Base-by-base conservation (phyloP, 2,113 vertebrate species). In the Ranitomeya imitator region DNA sequence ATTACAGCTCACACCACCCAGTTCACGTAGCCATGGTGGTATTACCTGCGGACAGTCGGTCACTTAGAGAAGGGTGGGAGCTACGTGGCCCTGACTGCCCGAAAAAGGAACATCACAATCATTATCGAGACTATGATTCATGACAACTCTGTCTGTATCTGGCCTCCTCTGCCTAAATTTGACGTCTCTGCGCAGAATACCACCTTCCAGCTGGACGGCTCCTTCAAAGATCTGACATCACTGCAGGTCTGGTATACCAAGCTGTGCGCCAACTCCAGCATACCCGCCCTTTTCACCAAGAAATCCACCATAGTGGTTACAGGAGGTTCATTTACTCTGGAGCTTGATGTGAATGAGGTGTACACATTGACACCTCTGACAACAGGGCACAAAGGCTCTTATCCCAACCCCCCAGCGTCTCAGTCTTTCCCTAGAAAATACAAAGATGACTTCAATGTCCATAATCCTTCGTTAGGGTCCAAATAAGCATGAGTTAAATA, bases 1-100 rank as follows among this genome's bases (percentile, higher is more conserved):
- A 94, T 97, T 83, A 94, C 98, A 91, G 98, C 98, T 12, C 98
- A 99, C 85, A 99, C 97, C 12, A 97, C 98, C 0, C 98, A 99
- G 91, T 99, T 99, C 91, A 94, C 96, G 54, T 95, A 96, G 88
- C 97, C 97, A 5, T 98, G 97, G 7, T 99, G 98, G 98, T 94
- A 90, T 16, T 99, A 99, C 92, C 93, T 99, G 90, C 91, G 95
- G 92, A 97, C 96, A n/a, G 96, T 97, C 54, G 98, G 97, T 51
- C 97, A 97, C 89, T 94, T 99, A 88, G 71, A 90, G 54, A 91
- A 93, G 63, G 98, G 98, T 51, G 98, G 98, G 80, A 99, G 97
- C 91, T 99, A 97, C 7, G 97, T 99, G 1, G 97, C 98, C 54
- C 92, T 99, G 85, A 99, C 97, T 1, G 98, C 99, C 54, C 93